Percentiles rank a stretch among this genome's conserved stretches.
Evolutionary conservation across 1,140 invertebrate genomes (phyloP).

Genomic region (Pissodes strobi): DNA sequence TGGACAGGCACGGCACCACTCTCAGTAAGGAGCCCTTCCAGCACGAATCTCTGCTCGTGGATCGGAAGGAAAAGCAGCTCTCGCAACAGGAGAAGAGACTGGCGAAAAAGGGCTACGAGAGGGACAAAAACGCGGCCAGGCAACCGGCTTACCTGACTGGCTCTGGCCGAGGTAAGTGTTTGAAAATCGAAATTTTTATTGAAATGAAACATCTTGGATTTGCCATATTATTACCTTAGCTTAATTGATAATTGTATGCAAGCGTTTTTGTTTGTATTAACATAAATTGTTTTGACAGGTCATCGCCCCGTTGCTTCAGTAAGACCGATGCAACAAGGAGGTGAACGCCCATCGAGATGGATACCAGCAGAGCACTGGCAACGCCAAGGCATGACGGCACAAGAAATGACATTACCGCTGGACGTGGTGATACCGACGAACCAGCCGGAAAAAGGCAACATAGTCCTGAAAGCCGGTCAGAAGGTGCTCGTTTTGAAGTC

Average conservation of each 20-base stretch:
- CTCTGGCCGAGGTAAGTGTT: conserved; percentile 58
- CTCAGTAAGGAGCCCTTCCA: conserved; percentile 91
- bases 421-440: conserved; percentile 94
- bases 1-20: conserved; percentile 68
- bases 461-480: conserved; percentile 88
- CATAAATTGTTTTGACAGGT: conserved; percentile 42
- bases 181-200: neutral
- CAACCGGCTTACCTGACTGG: conserved; percentile 64
- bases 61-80: conserved; percentile 93
- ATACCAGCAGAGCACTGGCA: conserved; percentile 88
- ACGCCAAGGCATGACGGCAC: conserved; percentile 89
- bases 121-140: conserved; percentile 87
- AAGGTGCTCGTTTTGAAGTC: conserved; percentile 93
- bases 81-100: conserved; percentile 93
- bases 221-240: no score
- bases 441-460: conserved; percentile 82
- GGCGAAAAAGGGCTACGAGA: conserved; percentile 90
- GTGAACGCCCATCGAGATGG: conserved; percentile 59
- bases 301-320: conserved; percentile 62
- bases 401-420: conserved; percentile 90
- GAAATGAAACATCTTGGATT: neutral
- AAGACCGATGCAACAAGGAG: conserved; percentile 58
- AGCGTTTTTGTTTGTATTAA: no score
- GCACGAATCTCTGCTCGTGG: conserved; percentile 94
- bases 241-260: no score